Base-by-base conservation (phyloP, 2,888 invertebrate genomes). In the Melanophora roralis region DNA sequence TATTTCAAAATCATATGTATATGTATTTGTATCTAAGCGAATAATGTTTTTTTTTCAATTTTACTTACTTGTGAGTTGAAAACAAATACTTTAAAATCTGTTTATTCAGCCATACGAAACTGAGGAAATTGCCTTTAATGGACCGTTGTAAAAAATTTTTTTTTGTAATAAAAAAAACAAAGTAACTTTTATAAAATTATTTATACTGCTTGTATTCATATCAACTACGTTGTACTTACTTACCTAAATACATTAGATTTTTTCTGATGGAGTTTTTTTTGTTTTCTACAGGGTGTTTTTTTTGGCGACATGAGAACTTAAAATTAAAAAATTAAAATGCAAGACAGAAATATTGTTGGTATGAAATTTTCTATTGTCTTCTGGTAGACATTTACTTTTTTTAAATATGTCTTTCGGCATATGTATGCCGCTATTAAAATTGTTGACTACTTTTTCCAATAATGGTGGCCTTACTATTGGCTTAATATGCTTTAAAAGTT, bases 121-220 rank as follows among this genome's bases (percentile, higher is more conserved):
- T 57, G 80, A 80, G 76, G 76, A 76, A 80, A 80, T 80, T 80
- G 75, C 79, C 79, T 80, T 72, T 76, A 80, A 80, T 80, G 80
- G 76, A 76, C 76, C 80, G 72, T 64, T 73, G 72, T 64, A 64
- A 57, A 43, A 49, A 45, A 67, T 55, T 32, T 14, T 34, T 47
- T 34, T 34, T 59, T 69, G 7, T 16, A 36, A 14, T 36, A 47
- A 57, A 49, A 69, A 53, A 27, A 27, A 27, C 3, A 49, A 55
- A 49, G 67, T 60, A 74, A 59, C 59, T 68, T 75, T 67, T 59
- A 45, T 3, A 32, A 47, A 51, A 38, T 40, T 69, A 47, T 71
- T n/a, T 19, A 59, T 36, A 51, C 32, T 38, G 47, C 45, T 73
- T 12, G 62, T 38, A 45, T 34, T n/a, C 12, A 43, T 53, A 36